Base-by-base conservation (phyloP, 2,888 invertebrate genomes). In the Parnassius orleans region DNA sequence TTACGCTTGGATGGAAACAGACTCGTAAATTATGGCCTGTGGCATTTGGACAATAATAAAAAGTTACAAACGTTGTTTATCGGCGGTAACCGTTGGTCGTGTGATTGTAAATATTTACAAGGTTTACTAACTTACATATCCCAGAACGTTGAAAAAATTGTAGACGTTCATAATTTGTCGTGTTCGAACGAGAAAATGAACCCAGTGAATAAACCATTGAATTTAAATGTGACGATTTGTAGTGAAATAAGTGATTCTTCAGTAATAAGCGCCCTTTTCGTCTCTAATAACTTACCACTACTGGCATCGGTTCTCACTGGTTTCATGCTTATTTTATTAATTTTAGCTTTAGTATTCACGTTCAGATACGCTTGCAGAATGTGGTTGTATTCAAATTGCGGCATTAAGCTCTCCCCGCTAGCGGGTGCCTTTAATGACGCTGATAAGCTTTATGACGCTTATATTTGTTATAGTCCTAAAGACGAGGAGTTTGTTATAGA, bases 401-500 rank as follows among this genome's bases (percentile, higher is more conserved):
- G 97, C 42, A 94, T 97, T 65, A 93, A 97, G 69, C 93, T 97
- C 72, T 95, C 96, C 83, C 93, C 95, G 65, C 93, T 95, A 69
- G 92, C 94, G 67, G 92, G 94, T 63, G 93, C 93, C 66, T 94
- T 93, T 84, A 96, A 96, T 84, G 96, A 96, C 78, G 93, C 95
- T 71, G 97, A 97, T 83, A 96, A 97, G 81, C 93, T 96, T 67
- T 98, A 97, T 89, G 98, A 98, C 87, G 97, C 97, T 70, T 98
- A 98, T 89, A 95, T 98, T 66, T 95, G 97, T 79, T 98, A 98
- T 92, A 97, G 97, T 77, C 96, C 96, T 68, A 96, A 96, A 87
- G 98, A 98, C 87, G 97, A 97, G 81, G 95, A 96, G 78, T 97
- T 97, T 83, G 97, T 98, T 42, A 93, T 96, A 69, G 96, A 96